Percentiles rank a stretch among this genome's conserved stretches.
phyloP scores from a whole-genome alignment of 2,888 invertebrate genomes.

The Ligdia adustata region DNA sequence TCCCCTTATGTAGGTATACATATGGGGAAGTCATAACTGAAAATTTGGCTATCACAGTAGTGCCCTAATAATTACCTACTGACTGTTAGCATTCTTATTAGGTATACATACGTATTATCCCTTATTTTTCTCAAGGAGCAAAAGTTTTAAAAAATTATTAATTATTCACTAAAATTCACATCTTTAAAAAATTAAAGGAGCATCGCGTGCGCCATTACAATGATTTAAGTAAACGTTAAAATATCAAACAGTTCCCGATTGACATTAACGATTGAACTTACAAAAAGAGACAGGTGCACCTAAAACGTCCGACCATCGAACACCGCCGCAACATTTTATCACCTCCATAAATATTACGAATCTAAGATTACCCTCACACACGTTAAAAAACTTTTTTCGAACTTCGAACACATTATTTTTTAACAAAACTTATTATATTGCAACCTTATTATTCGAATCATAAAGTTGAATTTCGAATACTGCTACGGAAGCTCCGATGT shows the following conservation, averaged over 20 bases:
- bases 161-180: slow-evolving; percentile 13
- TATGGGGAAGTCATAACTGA: too few species aligned
- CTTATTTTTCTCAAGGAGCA: too few species aligned
- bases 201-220: slow-evolving; percentile 40
- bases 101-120: too few species aligned
- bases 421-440: slow-evolving; percentile 2
- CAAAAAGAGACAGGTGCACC: slow-evolving; percentile 70
- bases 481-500: background rate
- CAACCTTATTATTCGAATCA: slow-evolving; percentile 26
- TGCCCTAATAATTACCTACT: too few species aligned
- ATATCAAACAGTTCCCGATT: slow-evolving; percentile 45
- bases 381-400: slow-evolving; percentile 34
- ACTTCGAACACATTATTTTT: slow-evolving; percentile 14
- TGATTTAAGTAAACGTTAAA: slow-evolving; percentile 46
- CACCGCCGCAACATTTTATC: slow-evolving; percentile 80
- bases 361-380: slow-evolving; percentile 50
- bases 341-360: slow-evolving; percentile 72
- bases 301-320: slow-evolving; percentile 59
- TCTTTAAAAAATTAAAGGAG: slow-evolving; percentile 46
- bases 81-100: too few species aligned
- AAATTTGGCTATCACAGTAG: too few species aligned
- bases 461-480: slow-evolving; percentile 44
- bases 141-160: slow-evolving; percentile 16
- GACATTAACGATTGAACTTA: slow-evolving; percentile 57
- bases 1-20: too few species aligned